Evolutionary conservation across 2,888 invertebrate genomes (phyloP).

Genomic region (Gortyna flavago): DNA sequence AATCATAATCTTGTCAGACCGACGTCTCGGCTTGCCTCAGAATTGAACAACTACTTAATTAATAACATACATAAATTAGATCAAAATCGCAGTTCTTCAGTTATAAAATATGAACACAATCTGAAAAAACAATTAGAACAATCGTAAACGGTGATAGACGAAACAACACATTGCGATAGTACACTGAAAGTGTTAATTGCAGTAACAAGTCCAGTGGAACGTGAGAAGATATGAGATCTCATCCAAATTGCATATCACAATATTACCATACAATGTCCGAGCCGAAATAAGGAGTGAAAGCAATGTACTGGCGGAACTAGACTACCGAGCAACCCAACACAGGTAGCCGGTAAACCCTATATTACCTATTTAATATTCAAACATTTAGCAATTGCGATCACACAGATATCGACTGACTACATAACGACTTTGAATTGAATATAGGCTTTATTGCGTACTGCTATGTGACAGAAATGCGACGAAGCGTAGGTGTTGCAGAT

Average conservation of each 20-base stretch:
- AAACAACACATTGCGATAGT: slow-evolving; percentile 70
- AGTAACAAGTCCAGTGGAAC: slow-evolving; percentile 75
- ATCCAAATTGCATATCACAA: slow-evolving; percentile 74
- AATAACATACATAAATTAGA: slow-evolving; percentile 8
- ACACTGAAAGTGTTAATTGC: slow-evolving; percentile 76
- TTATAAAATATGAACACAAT: slow-evolving; percentile 49
- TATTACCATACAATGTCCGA: slow-evolving; percentile 80
- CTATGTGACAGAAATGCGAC: slow-evolving; percentile 57
- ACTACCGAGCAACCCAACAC: slow-evolving; percentile 60
- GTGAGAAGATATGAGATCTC: slow-evolving; percentile 79
- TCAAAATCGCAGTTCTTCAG: background rate
- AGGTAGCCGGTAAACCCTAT: slow-evolving; percentile 70
- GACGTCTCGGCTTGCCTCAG: background rate
- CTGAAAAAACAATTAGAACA: slow-evolving; percentile 59
- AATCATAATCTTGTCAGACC: slow-evolving; percentile 28
- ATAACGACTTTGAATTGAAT: slow-evolving; percentile 56
- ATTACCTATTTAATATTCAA: slow-evolving; percentile 76
- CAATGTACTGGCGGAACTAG: slow-evolving; percentile 59
- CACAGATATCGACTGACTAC: slow-evolving; percentile 59
- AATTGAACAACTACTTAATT: background rate
- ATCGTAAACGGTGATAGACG: slow-evolving; percentile 65
- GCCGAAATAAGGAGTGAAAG: slow-evolving; percentile 81
- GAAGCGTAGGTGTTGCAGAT: slow-evolving; percentile 47
- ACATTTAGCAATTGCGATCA: slow-evolving; percentile 78
- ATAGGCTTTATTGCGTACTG: slow-evolving; percentile 49